Evolutionary conservation across 2,888 invertebrate species (phyloP).

Genomic region (Sphaeridia pumilis): DNA sequence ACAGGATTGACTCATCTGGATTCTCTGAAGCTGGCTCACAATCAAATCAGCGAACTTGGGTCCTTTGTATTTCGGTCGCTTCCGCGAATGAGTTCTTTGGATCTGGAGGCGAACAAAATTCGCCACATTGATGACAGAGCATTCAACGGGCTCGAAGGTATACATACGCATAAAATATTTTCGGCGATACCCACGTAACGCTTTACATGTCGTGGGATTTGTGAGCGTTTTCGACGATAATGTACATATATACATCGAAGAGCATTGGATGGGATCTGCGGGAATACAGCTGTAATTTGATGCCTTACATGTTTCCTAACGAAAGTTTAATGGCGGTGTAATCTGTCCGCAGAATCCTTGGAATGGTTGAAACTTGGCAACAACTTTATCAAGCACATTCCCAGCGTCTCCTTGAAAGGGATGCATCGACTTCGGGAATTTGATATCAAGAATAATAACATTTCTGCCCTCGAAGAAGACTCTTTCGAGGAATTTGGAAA

Average conservation of each 20-base stretch:
- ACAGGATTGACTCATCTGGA: constrained; percentile 54
- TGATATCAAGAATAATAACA: constrained; percentile 77
- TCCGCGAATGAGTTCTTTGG: constrained; percentile 67
- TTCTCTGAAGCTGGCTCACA: constrained; percentile 64
- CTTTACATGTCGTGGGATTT: not conserved
- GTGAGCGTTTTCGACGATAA: not conserved
- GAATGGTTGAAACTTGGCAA: constrained; percentile 81
- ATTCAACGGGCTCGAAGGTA: constrained; percentile 78
- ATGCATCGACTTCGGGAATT: constrained; percentile 62
- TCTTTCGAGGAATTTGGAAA: constrained; percentile 68
- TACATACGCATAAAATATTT: constrained; percentile 29
- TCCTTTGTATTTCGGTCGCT: constrained; percentile 71
- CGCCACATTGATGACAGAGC: constrained; percentile 68
- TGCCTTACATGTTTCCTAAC: not conserved
- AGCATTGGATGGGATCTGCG: not conserved
- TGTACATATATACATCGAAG: not conserved
- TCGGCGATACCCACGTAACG: not conserved
- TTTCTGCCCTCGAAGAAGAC: constrained; percentile 67
- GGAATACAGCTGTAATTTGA: too few species aligned
- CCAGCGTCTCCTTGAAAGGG: constrained; percentile 68
- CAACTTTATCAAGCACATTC: constrained; percentile 73
- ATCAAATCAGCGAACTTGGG: constrained; percentile 65
- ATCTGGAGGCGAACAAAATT: constrained; percentile 76
- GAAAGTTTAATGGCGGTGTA: not conserved
- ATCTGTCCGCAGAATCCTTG: constrained; percentile 59